Conservation (phyloP, 2,888 invertebrate genomes). For the Drosophila aldrichi region DNA sequence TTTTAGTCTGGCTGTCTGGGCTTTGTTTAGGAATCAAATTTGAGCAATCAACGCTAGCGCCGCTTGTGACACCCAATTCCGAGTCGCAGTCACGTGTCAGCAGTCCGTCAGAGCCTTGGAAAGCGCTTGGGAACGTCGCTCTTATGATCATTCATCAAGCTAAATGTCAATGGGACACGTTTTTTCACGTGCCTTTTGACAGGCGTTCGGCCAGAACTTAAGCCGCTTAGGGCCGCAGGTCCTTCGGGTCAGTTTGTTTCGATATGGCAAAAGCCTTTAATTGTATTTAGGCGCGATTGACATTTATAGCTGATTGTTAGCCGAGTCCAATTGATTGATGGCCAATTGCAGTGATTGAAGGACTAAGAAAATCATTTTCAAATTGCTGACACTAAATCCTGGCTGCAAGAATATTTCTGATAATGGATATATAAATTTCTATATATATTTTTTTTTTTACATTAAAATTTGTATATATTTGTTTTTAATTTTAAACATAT, state of each 20-base stretch:
- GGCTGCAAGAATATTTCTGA: background rate
- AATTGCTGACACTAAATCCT: slow-evolving; percentile 13
- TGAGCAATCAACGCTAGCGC: slow-evolving; percentile 32
- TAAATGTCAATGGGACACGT: slow-evolving; percentile 77
- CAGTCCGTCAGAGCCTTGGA: slow-evolving; percentile 68
- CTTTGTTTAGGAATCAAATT: slow-evolving; percentile 34
- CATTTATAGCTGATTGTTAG: slow-evolving; percentile 61
- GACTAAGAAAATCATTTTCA: slow-evolving; percentile 6
- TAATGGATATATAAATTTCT: too few species aligned
- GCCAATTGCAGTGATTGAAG: slow-evolving; percentile 51
- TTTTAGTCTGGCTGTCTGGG: background rate
- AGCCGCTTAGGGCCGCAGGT: slow-evolving; percentile 76
- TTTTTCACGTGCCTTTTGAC: slow-evolving; percentile 79
- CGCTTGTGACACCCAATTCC: slow-evolving; percentile 7
- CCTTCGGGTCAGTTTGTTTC: slow-evolving; percentile 43
- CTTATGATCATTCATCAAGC: slow-evolving; percentile 78
- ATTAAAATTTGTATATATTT: too few species aligned
- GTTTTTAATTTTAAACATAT: background rate
- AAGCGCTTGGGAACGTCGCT: slow-evolving; percentile 39
- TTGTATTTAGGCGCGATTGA: slow-evolving; percentile 71
- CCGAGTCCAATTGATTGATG: slow-evolving; percentile 65
- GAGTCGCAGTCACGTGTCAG: slow-evolving; percentile 70
- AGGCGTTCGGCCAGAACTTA: slow-evolving; percentile 62
- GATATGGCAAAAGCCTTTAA: slow-evolving; percentile 59
- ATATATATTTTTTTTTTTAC: too few species aligned